These are phyloP conservation scores for Pyralis farinalis DNA, from an alignment of 2,888 invertebrate genomes.

Conservation along the genomic window DNA sequence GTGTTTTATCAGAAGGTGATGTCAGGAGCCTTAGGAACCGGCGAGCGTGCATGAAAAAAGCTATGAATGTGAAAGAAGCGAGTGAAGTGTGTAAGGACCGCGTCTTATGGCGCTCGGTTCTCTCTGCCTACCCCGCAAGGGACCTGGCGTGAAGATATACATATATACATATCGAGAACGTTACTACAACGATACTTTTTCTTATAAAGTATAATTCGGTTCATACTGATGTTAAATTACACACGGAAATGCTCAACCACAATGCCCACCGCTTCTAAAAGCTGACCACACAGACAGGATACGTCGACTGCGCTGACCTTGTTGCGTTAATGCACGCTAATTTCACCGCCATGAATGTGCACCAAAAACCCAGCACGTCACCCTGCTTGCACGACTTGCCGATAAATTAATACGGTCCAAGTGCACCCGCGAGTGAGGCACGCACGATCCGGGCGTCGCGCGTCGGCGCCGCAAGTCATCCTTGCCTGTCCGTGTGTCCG, in stretches of 20 bases:
- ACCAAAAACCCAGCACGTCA: conserved; percentile 70
- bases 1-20: too few species aligned
- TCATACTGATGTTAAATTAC: conserved; percentile 20
- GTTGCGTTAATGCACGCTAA: conserved; percentile 78
- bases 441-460: conserved; percentile 39
- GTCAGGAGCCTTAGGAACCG: too few species aligned
- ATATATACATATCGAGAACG: too few species aligned
- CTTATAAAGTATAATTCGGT: conserved; percentile 2
- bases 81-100: too few species aligned
- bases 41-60: too few species aligned
- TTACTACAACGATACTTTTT: background rate
- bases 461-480: conserved; percentile 34
- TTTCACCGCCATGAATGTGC: conserved; percentile 62
- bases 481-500: conserved; percentile 25
- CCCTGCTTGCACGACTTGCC: conserved; percentile 71
- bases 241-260: conserved; percentile 55
- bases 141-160: too few species aligned
- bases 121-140: too few species aligned
- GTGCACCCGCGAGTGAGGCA: conserved; percentile 49
- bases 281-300: conserved; percentile 52
- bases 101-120: too few species aligned
- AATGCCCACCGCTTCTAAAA: conserved; percentile 47
- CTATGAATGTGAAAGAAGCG: too few species aligned
- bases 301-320: conserved; percentile 60
- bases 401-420: conserved; percentile 69